Base-by-base conservation (phyloP, 2,888 invertebrate genomes). In the Hoplodrina ambigua region DNA sequence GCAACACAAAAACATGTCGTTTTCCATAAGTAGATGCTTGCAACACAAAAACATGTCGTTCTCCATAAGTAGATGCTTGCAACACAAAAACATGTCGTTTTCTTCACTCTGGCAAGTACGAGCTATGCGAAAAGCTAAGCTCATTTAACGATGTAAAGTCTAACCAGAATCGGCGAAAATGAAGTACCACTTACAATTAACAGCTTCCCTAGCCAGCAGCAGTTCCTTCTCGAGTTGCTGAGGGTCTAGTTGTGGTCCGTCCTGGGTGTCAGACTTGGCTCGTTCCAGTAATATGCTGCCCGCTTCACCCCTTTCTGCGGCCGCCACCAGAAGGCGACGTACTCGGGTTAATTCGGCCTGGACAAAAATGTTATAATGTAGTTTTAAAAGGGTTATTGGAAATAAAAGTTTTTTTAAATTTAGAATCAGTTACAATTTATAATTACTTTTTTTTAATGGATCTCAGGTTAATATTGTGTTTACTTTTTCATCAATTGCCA, bases 161-260 rank as follows among this genome's bases (percentile, higher is more conserved):
- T 17, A 17, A 5, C 17, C 11, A 46, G 46, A 46, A 46, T 17
- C 17, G 5, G 0, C 15, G 5, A 46, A 17, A 46, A 30, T 20
- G 4, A 44, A 67, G 37, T 19, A 15, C 0, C 1, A 89, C 96
- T 95, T 80, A 96, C 96, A 96, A 69, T 93, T 97, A 41, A 98
- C 96, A 58, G 98, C 98, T 93, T 98, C 98, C 90, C 98, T 97
- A 25, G 98, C 98, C 76, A 98, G 96, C 72, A 97, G 97, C 71
- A 98, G 95, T 87, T 98, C 98, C 86, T 97, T 97, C 87, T 97
- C 97, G 59, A 97, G 92, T 69, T 96, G 96, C 72, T 96, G 93
- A 84, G 97, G 96, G 63, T 97, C 97, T 0, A 94, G 83, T 3
- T 96, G 90, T 89, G 97, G 54, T 17, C 62, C 83, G 5, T 79